These are phyloP conservation scores for Eclectus roratus DNA, from an alignment of 2,113 vertebrate genomes.

Conservation along the genomic window DNA sequence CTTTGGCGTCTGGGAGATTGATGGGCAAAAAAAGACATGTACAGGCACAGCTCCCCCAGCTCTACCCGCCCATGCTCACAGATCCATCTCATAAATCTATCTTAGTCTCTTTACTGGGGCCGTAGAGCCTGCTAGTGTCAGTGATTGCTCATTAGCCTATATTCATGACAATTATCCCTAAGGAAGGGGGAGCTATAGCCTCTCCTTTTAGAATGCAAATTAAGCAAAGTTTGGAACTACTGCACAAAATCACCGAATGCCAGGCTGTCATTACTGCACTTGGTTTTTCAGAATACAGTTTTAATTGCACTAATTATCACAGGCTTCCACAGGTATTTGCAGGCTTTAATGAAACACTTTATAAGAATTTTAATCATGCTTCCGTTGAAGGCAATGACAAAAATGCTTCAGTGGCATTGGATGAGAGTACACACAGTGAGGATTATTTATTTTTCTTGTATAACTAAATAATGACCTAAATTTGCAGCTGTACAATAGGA, in stretches of 20 bases:
- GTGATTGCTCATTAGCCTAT: constrained; percentile 24
- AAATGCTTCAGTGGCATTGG: background rate
- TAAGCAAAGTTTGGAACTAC: background rate
- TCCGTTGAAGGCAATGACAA: background rate
- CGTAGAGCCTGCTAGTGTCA: background rate
- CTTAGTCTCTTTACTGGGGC: background rate
- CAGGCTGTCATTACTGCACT: background rate
- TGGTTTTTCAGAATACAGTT: background rate
- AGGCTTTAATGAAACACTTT: background rate
- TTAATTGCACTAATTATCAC: constrained; percentile 46
- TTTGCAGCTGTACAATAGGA: background rate
- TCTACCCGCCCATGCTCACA: fast-evolving
- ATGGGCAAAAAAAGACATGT: background rate
- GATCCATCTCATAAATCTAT: background rate
- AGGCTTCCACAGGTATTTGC: constrained; percentile 37
- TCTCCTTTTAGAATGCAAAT: constrained; percentile 20
- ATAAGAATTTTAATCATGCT: constrained; percentile 15
- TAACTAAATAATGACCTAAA: background rate
- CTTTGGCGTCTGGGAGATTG: background rate
- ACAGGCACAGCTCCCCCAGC: background rate
- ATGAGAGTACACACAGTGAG: background rate
- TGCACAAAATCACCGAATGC: background rate
- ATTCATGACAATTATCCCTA: background rate
- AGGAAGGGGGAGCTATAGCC: background rate
- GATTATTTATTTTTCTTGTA: background rate